Evolutionary conservation across 2,888 invertebrate genomes (phyloP).

Genomic region (Cataglyphis albicans): DNA sequence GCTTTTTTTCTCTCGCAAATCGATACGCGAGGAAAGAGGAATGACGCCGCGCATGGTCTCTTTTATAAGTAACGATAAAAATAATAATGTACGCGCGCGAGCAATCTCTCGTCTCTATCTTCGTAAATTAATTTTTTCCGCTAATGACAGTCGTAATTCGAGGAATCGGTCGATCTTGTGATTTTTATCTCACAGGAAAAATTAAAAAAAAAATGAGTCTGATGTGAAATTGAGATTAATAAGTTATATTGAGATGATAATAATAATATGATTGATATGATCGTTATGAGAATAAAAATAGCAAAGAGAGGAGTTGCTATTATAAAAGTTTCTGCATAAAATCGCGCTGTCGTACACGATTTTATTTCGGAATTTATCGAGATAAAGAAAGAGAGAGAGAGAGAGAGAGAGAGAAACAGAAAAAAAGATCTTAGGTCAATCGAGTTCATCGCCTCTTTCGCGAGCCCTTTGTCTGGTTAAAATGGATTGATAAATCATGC

Average conservation of each 20-base stretch:
- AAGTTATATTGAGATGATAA: background rate
- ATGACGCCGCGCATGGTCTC: background rate
- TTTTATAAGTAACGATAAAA: conserved; percentile 24
- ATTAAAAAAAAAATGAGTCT: background rate
- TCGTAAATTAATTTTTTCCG: background rate
- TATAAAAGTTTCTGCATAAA: background rate
- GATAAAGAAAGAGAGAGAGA: background rate
- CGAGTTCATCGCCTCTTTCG: conserved; percentile 19
- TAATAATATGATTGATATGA: background rate
- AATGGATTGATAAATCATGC: background rate
- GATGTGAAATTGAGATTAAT: background rate
- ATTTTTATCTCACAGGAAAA: conserved; percentile 1
- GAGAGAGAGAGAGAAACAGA: no score
- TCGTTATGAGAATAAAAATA: background rate
- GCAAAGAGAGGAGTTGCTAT: background rate
- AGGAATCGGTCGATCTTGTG: background rate
- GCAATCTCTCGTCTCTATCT: background rate
- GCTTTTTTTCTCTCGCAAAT: background rate
- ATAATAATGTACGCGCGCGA: background rate
- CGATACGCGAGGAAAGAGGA: conserved; percentile 16
- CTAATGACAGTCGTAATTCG: background rate
- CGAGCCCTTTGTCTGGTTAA: background rate
- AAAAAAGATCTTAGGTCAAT: conserved; percentile 16
- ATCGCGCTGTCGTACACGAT: background rate
- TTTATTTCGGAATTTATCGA: background rate